phyloP scores from a whole-genome alignment of 2,113 vertebrate genomes.

The Phrynosoma blainvillii region DNA sequence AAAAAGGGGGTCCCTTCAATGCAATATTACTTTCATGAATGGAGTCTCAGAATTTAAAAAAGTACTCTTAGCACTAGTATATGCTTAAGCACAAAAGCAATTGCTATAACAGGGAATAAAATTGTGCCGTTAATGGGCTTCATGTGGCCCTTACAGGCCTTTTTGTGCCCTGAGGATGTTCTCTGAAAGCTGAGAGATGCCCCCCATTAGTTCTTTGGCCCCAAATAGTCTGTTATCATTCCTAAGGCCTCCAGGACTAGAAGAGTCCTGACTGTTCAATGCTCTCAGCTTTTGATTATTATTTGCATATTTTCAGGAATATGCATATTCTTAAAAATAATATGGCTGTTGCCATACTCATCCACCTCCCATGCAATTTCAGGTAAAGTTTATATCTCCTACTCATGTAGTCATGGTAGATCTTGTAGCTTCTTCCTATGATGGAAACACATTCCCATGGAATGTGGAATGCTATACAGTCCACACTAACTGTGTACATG shows the following conservation, averaged over 20 bases:
- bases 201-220: too few relatives aligned
- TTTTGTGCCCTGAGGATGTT: too few relatives aligned
- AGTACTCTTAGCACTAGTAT: neutral
- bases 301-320: neutral
- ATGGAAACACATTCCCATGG: neutral
- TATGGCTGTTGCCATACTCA: neutral
- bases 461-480: neutral
- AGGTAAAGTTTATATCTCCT: neutral
- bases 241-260: too few relatives aligned
- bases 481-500: neutral
- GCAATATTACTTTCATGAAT: neutral
- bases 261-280: neutral
- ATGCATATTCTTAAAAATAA: too few relatives aligned
- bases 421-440: too few relatives aligned
- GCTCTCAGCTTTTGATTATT: too few relatives aligned
- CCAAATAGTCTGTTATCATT: too few relatives aligned
- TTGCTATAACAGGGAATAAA: too few relatives aligned
- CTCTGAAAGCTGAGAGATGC: too few relatives aligned
- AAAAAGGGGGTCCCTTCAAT: constrained; percentile 4
- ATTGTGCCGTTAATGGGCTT: too few relatives aligned
- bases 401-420: too few relatives aligned
- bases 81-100: neutral
- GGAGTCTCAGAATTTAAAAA: constrained; percentile 47
- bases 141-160: too few relatives aligned
- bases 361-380: neutral